Evolutionary conservation across 2,888 invertebrate species (phyloP).

Genomic region (Ichneumoninae sp.): DNA sequence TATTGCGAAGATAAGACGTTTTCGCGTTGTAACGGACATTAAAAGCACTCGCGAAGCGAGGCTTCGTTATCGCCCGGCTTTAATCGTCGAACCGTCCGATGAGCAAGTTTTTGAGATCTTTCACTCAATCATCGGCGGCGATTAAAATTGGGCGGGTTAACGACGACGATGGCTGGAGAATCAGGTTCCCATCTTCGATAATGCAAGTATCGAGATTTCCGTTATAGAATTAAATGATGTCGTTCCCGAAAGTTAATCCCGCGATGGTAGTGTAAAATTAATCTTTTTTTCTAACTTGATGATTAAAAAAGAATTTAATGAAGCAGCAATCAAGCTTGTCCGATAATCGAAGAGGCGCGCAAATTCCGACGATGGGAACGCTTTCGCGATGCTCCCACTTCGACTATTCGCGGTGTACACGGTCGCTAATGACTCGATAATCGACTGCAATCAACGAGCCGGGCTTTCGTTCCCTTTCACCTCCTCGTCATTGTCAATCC

Average conservation of each 20-base stretch:
- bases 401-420: conserved; percentile 9
- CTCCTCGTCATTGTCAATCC: conserved; percentile 9
- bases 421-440: conserved; percentile 47
- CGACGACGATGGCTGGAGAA: too few species aligned
- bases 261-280: not conserved
- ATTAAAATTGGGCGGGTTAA: not conserved
- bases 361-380: conserved; percentile 19
- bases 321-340: not conserved
- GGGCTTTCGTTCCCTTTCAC: not conserved
- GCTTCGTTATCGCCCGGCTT: conserved; percentile 16
- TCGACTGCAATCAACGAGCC: conserved; percentile 53
- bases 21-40: conserved; percentile 5
- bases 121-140: not conserved
- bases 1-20: not conserved
- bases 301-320: not conserved
- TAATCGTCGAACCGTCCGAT: not conserved
- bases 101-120: not conserved
- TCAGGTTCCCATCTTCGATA: not conserved
- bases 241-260: not conserved
- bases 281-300: not conserved
- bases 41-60: conserved; percentile 3
- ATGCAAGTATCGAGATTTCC: not conserved
- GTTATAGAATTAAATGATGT: not conserved
- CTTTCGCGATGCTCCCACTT: not conserved
- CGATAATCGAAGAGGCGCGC: not conserved